Evolutionary conservation across 1,140 invertebrate genomes (phyloP), one percentile per base, ranked within the genome.

Genomic region (Drepana arcuata): DNA sequence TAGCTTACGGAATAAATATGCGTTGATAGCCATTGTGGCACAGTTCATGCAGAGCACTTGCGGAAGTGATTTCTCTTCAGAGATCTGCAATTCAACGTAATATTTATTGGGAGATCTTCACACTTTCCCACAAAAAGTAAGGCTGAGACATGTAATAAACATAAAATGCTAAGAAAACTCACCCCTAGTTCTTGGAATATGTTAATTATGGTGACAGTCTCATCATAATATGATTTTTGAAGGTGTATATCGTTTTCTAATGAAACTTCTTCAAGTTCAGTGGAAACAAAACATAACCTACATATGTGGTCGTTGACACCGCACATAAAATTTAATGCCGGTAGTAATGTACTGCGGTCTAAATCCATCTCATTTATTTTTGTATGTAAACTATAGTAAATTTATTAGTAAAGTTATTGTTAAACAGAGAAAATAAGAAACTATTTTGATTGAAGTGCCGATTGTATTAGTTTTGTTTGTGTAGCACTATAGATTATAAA

Each of bases 211-310:
- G 60, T 54, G 12, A 73, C 11, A 7, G 37, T 57, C 14, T 64
- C 58, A 9, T 59, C 33, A 10, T 41, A 53, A 48, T 66, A 75
- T 0, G 41, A 16, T 24, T 29, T 60, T 31, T 61, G 34, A 10
- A 72, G 29, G n/a, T 21, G 44, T 0, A 65, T 40, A 30, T 7
- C 36, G 11, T 71, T 55, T 31, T 62, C 51, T 14, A 74, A 23
- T 7, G 35, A 39, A 13, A 67, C 29, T 37, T 52, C 47, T 34
- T 50, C 37, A 4, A 29, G 29, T 10, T 54, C 39, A 7, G 59
- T 64, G n/a, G 57, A 41, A 31, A 29, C 28, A 34, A 74, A 69
- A 59, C 73, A 78, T 52, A 78, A 59, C 56, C 68, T 72, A 42
- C 73, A 78, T 33, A 78, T 34, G 16, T 69, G 42, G 13, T 54